A percentile compares a stretch with the other conserved stretches of the same genome.
These are phyloP conservation scores for Pseudeuparius sepicola DNA, from an alignment of 2,888 invertebrate genomes.

Conservation along the genomic window DNA sequence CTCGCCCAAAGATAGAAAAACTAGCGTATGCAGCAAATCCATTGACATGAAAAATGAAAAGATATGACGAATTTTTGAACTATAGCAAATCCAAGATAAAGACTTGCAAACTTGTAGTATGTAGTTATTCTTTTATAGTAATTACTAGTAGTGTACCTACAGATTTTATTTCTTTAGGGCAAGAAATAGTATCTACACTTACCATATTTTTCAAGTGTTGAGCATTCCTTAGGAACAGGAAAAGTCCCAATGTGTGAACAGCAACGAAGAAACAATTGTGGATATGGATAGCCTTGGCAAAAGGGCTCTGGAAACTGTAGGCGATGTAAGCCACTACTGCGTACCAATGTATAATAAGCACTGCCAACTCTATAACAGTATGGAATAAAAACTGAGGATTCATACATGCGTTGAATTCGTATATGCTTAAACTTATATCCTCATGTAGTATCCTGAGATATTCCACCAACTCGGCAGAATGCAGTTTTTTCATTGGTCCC, in stretches of 20 bases:
- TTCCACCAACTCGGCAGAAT: conserved; percentile 31
- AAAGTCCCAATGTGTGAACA: conserved; percentile 33
- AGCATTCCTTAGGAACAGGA: conserved; percentile 33
- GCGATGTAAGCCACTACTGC: conserved; percentile 36
- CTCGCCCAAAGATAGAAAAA: no score
- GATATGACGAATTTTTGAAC: no score
- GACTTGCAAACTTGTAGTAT: no score
- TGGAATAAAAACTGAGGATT: conserved; percentile 35
- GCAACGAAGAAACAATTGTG: conserved; percentile 34
- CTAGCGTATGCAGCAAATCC: no score
- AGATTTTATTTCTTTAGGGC: no score
- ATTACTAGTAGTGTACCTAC: no score
- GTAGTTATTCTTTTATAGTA: no score
- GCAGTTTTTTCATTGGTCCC: conserved; percentile 23
- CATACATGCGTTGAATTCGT: conserved; percentile 32
- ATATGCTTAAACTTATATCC: conserved; percentile 33
- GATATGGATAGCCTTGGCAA: conserved; percentile 31
- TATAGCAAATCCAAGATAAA: no score
- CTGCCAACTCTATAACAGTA: conserved; percentile 33
- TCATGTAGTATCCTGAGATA: conserved; percentile 35
- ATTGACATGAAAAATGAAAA: no score
- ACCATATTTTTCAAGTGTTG: conserved; percentile 36
- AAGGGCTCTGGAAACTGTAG: conserved; percentile 30
- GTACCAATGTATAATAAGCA: conserved; percentile 36
- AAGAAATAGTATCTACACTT: no score